phyloP scores from a whole-genome alignment of 1,140 invertebrate genomes.

The Eupristina koningsbergeri region DNA sequence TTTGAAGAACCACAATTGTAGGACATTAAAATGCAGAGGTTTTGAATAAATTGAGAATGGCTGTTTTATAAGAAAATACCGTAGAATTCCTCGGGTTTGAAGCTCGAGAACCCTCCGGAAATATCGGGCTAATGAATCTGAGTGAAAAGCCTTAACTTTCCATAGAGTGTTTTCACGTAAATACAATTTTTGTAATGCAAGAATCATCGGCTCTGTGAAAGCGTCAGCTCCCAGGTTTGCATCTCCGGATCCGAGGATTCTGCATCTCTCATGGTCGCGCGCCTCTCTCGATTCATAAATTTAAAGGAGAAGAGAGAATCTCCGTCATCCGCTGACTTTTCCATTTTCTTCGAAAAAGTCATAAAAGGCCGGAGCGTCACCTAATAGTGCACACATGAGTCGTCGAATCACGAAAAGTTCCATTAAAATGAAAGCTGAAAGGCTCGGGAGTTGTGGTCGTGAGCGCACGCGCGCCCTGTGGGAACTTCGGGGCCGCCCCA shows the following conservation, averaged over 20 bases:
- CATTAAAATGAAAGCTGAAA: constrained; percentile 4
- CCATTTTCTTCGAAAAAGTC: no score
- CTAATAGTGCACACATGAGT: constrained; percentile 20
- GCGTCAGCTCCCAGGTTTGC: no score
- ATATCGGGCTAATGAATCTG: background rate
- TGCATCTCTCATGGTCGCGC: background rate
- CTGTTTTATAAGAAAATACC: constrained; percentile 15
- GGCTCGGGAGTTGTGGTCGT: background rate
- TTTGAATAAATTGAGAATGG: background rate
- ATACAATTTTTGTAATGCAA: background rate
- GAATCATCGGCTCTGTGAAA: no score
- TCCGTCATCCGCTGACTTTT: background rate
- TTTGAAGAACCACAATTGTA: background rate
- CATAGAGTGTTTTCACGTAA: background rate
- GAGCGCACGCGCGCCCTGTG: background rate
- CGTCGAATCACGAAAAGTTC: background rate
- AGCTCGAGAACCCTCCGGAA: background rate
- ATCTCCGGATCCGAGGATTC: background rate
- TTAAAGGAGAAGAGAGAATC: background rate
- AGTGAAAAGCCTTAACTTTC: background rate
- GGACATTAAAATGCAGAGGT: constrained; percentile 13
- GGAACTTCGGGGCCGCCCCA: background rate
- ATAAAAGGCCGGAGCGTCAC: background rate
- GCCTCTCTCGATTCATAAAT: no score
- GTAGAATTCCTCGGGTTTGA: background rate